Evolutionary conservation across 2,113 vertebrate species (phyloP).

Genomic region (Otolemur garnettii): DNA sequence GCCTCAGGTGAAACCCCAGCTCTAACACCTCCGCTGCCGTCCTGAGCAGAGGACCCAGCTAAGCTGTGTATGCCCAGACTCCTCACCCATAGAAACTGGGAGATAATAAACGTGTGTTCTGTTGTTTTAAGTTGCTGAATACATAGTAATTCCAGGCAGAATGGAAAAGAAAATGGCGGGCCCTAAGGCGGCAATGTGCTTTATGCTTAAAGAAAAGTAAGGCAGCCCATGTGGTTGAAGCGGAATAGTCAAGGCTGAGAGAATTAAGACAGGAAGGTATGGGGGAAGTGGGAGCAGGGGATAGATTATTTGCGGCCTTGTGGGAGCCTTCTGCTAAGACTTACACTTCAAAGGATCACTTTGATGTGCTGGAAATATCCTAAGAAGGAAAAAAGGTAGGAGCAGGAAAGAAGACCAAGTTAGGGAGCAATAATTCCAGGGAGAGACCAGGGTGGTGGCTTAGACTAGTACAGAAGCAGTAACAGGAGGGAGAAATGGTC

Average conservation of each 20-base stretch:
- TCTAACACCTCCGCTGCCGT: neutral
- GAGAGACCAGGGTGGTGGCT: neutral
- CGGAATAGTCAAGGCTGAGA: neutral
- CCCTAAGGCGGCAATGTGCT: neutral
- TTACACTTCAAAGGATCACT: neutral
- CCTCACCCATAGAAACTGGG: neutral
- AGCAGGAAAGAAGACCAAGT: neutral
- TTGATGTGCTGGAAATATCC: neutral
- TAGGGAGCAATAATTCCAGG: neutral
- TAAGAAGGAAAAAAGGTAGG: neutral
- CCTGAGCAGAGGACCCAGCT: neutral
- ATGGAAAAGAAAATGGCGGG: neutral
- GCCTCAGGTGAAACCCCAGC: neutral
- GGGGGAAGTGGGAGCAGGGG: accelerated
- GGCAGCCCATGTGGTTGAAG: neutral
- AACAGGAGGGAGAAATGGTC: neutral
- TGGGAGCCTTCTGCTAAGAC: neutral
- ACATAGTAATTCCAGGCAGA: neutral
- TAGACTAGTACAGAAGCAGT: neutral
- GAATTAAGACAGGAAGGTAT: neutral
- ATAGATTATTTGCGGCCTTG: neutral
- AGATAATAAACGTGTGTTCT: neutral
- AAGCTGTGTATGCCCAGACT: too few relatives aligned
- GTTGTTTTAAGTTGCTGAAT: neutral
- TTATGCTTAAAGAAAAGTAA: neutral